phyloP scores from a whole-genome alignment of 2,888 invertebrate genomes.

The Torymus aiolomorphi region DNA sequence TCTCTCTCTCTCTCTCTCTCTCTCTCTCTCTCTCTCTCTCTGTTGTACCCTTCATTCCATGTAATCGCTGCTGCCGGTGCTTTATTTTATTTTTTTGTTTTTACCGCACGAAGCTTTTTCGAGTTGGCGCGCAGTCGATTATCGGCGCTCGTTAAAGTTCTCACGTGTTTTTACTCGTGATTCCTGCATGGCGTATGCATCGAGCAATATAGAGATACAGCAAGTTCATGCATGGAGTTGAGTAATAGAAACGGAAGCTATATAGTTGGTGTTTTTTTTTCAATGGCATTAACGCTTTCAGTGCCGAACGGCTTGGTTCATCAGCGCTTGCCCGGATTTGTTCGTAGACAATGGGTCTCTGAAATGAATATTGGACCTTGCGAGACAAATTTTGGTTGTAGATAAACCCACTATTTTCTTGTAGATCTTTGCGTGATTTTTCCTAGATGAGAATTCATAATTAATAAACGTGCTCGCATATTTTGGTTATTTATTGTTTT shows the following conservation, averaged over 20 bases:
- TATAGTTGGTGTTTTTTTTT: conserved; percentile 27
- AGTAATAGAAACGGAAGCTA: too few species aligned
- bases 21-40: neutral
- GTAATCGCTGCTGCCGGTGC: neutral
- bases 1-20: too few species aligned
- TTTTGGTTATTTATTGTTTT: too few species aligned
- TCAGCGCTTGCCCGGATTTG: conserved; percentile 47
- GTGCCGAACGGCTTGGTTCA: conserved; percentile 51
- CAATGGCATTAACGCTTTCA: conserved; percentile 53
- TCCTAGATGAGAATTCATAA: too few species aligned
- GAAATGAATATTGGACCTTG: conserved; percentile 48
- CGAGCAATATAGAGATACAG: neutral
- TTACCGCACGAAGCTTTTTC: neutral
- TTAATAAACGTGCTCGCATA: too few species aligned
- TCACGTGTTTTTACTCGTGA: conserved; percentile 1
- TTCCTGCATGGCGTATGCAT: neutral
- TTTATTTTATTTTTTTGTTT: neutral
- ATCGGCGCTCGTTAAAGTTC: neutral
- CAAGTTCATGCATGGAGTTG: too few species aligned
- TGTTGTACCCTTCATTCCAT: neutral
- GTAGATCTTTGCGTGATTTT: too few species aligned
- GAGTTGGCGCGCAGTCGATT: neutral
- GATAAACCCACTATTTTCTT: neutral
- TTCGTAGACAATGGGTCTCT: conserved; percentile 54
- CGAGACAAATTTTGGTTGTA: conserved; percentile 31